Conservation (phyloP, 2,888 invertebrate species). For the Amphipyra tragopoginis region DNA sequence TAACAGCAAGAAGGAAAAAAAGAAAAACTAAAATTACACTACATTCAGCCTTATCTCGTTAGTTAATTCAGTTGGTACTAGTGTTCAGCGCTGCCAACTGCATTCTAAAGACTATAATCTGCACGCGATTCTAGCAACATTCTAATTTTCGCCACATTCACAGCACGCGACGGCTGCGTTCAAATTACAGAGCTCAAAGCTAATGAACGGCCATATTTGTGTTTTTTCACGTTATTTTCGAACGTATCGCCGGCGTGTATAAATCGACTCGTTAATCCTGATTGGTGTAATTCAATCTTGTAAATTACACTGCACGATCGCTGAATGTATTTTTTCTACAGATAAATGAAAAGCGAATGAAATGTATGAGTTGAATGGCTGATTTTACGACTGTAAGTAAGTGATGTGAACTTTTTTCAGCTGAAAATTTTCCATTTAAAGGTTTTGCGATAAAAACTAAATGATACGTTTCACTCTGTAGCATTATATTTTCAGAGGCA, state of each 20-base stretch:
- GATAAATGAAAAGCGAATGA: constrained; percentile 44
- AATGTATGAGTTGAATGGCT: constrained; percentile 36
- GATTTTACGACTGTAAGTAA: constrained; percentile 32
- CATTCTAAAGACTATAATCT: constrained; percentile 58
- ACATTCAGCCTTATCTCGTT: constrained; percentile 50
- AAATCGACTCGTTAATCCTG: constrained; percentile 62
- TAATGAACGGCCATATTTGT: constrained; percentile 60
- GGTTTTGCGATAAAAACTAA: constrained; percentile 19
- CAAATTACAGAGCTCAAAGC: constrained; percentile 60
- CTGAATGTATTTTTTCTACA: constrained; percentile 41
- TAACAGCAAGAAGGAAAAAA: constrained; percentile 22
- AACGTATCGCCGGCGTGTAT: constrained; percentile 41
- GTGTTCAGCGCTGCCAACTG: constrained; percentile 46
- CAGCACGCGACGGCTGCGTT: constrained; percentile 53
- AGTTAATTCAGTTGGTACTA: constrained; percentile 52
- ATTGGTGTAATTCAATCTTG: constrained; percentile 63
- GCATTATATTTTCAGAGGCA: not conserved
- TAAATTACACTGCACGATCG: constrained; percentile 55
- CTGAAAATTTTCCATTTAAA: not conserved
- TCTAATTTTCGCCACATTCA: constrained; percentile 60
- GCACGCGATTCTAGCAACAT: constrained; percentile 65
- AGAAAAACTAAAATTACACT: constrained; percentile 22
- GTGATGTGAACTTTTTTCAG: constrained; percentile 34
- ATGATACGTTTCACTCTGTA: constrained; percentile 3
- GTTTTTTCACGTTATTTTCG: constrained; percentile 52